These are phyloP conservation scores for Apamea sordens DNA, from an alignment of 2,888 invertebrate genomes.

Conservation along the genomic window DNA sequence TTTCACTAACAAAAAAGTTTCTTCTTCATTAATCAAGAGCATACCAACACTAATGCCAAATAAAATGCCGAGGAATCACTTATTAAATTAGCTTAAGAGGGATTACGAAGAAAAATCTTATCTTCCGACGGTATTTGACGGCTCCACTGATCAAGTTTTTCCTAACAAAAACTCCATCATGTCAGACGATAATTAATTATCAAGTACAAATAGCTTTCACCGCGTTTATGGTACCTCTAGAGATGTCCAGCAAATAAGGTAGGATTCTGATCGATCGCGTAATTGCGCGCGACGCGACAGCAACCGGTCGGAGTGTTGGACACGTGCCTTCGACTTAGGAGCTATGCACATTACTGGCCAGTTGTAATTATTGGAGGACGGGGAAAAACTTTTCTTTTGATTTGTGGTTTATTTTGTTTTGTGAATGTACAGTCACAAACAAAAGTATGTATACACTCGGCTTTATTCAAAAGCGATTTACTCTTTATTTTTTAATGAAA, in stretches of 20 bases:
- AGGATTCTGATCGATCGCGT: constrained; percentile 61
- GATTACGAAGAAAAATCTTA: constrained; percentile 37
- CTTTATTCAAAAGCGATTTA: too few species aligned
- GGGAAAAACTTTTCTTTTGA: constrained; percentile 3
- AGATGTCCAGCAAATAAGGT: constrained; percentile 62
- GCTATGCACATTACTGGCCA: constrained; percentile 23
- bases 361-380: constrained; percentile 35
- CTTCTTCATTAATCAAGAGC: constrained; percentile 5
- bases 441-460: too few species aligned
- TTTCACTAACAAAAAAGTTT: background rate
- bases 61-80: background rate
- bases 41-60: background rate
- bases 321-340: constrained; percentile 43
- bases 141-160: constrained; percentile 37
- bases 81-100: constrained; percentile 7
- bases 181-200: constrained; percentile 52
- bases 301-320: constrained; percentile 43
- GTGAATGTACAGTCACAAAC: too few species aligned
- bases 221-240: constrained; percentile 51
- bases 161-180: constrained; percentile 38
- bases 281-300: constrained; percentile 57
- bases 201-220: constrained; percentile 54
- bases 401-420: constrained; percentile 5
- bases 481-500: too few species aligned
- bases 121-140: constrained; percentile 17